Evolutionary conservation across 2,797 vertebrate genomes (phyloP), one percentile per base, ranked within the genome.

Genomic region (Catamblyrhynchus diadema): DNA sequence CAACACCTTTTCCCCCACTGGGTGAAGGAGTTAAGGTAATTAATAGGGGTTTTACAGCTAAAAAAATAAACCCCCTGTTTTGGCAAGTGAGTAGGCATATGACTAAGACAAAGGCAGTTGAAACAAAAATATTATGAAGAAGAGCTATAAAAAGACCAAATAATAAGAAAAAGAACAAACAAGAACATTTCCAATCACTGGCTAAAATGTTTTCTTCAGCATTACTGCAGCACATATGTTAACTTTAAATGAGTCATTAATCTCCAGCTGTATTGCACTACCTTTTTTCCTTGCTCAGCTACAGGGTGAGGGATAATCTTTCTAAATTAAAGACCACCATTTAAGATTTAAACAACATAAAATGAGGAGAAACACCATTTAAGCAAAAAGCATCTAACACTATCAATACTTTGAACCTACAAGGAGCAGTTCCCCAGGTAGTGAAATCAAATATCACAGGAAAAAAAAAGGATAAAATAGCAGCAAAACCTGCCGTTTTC

Each of bases 1-100:
- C 8, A 81, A 4, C 60, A 67, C 13, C 35, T 48, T 53, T 19
- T 30, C 2, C 12, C 11, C 27, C 1, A 2, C 0, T 48, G n/a
- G 24, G 27, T 71, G 50, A 80, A 44, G 14, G 32, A 86, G 14
- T 18, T 57, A n/a, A 44, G 15, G 17, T 17, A 73, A 19, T 33
- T 25, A 48, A 10, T 8, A 41, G 32, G 60, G 35, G 35, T 50
- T 6, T 18, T 70, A 23, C 28, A 65, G 45, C n/a, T 61, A 20
- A 59, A 41, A 66, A 69, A 59, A 42, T 2, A 41, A 1, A 3
- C 16, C 12, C 21, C 33, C 45, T 67, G 25, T 35, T 92, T 89
- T 81, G 59, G 45, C 35, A 81, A 51, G 20, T 1, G 8, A 59
- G 41, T 14, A 56, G 60, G 28, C 23, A 5, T 48, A 45, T 50